Percentiles rank a stretch among this genome's conserved stretches.
These are phyloP conservation scores for Forficula auricularia DNA, from an alignment of 1,140 invertebrate genomes.

Conservation along the genomic window DNA sequence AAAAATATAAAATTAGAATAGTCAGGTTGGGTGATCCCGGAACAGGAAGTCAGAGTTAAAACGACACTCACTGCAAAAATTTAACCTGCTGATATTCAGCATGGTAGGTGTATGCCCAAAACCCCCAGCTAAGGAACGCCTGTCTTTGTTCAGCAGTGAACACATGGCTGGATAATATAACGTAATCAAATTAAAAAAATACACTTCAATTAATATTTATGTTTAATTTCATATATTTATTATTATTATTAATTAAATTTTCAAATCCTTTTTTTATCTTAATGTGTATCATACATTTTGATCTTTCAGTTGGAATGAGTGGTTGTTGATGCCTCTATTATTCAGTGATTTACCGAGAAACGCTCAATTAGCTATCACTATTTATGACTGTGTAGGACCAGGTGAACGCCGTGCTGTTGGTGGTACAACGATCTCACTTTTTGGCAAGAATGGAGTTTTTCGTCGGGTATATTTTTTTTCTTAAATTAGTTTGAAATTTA, in stretches of 20 bases:
- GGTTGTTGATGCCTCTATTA: slow-evolving; percentile 79
- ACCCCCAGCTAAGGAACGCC: too few species aligned
- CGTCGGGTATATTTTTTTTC: slow-evolving; percentile 37
- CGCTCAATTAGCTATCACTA: slow-evolving; percentile 74
- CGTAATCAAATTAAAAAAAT: too few species aligned
- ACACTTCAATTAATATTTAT: slow-evolving; percentile 2
- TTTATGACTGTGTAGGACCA: slow-evolving; percentile 83
- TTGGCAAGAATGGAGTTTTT: slow-evolving; percentile 82
- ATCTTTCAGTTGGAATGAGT: slow-evolving; percentile 84
- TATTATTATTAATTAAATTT: slow-evolving; percentile 4
- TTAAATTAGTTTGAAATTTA: neutral
- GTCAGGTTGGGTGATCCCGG: too few species aligned
- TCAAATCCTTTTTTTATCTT: neutral
- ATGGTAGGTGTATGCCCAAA: too few species aligned
- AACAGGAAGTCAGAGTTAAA: too few species aligned
- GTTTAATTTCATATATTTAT: slow-evolving; percentile 3
- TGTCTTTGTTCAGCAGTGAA: too few species aligned
- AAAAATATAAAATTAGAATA: too few species aligned
- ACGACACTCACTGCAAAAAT: too few species aligned
- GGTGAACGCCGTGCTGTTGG: slow-evolving; percentile 67
- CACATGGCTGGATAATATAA: too few species aligned
- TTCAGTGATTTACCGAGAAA: slow-evolving; percentile 83
- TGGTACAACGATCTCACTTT: slow-evolving; percentile 75
- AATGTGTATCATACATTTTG: slow-evolving; percentile 2
- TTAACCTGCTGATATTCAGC: too few species aligned